Conservation (phyloP, 2,888 invertebrate species). For the Junonia oenone region DNA sequence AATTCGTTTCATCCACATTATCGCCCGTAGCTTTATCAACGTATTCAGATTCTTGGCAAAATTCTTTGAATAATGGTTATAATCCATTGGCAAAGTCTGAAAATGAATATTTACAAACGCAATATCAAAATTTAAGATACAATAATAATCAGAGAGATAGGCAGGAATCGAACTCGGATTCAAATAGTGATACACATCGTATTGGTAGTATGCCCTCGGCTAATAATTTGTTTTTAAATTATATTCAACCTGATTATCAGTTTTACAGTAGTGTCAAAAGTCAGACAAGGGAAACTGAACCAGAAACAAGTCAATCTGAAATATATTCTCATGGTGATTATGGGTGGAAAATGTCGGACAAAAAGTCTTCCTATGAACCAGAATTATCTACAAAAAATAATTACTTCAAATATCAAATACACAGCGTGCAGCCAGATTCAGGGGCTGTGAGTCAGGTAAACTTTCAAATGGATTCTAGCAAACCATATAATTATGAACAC, state of each 20-base stretch:
- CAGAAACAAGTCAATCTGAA: constrained; percentile 50
- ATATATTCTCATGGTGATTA: constrained; percentile 69
- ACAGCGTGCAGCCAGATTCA: constrained; percentile 44
- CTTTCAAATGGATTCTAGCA: constrained; percentile 63
- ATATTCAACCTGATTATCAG: constrained; percentile 60
- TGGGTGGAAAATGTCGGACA: constrained; percentile 69
- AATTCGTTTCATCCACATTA: constrained; percentile 54
- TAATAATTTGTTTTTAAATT: constrained; percentile 63
- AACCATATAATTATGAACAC: constrained; percentile 51
- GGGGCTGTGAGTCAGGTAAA: constrained; percentile 58
- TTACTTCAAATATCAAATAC: constrained; percentile 46
- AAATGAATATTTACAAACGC: constrained; percentile 49
- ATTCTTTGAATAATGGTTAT: constrained; percentile 41
- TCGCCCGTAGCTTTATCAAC: constrained; percentile 50
- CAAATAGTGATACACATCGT: constrained; percentile 57
- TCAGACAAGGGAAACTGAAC: constrained; percentile 51
- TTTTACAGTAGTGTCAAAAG: constrained; percentile 45
- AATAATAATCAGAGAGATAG: constrained; percentile 47
- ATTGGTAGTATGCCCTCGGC: constrained; percentile 54
- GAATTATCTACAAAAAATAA: constrained; percentile 48
- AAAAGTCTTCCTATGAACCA: constrained; percentile 47
- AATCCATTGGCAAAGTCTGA: constrained; percentile 53
- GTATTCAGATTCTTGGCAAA: constrained; percentile 60
- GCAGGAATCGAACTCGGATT: constrained; percentile 40
- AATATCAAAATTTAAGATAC: constrained; percentile 51